phyloP scores from a whole-genome alignment of 2,888 invertebrate genomes.

The Tipula confusa region DNA sequence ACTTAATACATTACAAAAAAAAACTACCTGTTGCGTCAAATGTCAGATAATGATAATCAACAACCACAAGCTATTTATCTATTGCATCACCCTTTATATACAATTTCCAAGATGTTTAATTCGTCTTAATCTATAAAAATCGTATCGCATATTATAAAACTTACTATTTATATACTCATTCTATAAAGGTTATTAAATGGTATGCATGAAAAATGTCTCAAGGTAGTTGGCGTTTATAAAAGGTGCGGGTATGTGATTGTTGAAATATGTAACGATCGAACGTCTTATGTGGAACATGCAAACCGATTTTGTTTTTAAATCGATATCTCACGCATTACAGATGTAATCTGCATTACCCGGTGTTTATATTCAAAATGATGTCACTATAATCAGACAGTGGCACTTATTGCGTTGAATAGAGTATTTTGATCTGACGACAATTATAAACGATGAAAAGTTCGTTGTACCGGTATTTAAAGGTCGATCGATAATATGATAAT shows the following conservation, averaged over 20 bases:
- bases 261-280: neutral
- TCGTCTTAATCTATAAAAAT: constrained; percentile 9
- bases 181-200: constrained; percentile 14
- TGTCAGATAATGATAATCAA: no score
- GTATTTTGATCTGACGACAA: neutral
- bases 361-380: neutral
- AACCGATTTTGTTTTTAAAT: neutral
- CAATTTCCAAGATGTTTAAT: neutral
- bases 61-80: no score
- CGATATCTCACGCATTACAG: neutral
- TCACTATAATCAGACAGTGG: neutral
- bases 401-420: neutral
- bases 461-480: neutral
- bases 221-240: neutral
- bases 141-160: neutral
- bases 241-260: neutral
- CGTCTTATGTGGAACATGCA: neutral
- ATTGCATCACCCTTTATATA: neutral
- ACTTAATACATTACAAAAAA: no score
- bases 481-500: no score
- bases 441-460: neutral
- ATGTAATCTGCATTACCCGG: neutral
- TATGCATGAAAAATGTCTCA: neutral
- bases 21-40: no score
- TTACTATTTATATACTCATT: no score